Evolutionary conservation across 2,888 invertebrate genomes (phyloP).

Genomic region (Odontothrips loti): DNA sequence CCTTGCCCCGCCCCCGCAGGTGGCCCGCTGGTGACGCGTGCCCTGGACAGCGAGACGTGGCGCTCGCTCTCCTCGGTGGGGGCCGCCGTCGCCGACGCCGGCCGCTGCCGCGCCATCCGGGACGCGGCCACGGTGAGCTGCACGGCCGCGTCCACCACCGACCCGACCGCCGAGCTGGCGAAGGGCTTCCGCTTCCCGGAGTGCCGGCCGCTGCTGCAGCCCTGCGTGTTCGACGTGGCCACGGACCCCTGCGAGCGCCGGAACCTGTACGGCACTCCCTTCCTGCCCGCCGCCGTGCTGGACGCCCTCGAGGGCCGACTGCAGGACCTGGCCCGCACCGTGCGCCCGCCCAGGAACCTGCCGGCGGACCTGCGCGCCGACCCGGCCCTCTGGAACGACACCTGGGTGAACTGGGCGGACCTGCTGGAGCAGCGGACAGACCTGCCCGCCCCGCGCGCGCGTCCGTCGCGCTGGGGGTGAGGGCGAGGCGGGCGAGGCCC

Average conservation of each 20-base stretch:
- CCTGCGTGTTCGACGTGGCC: slow-evolving; percentile 50
- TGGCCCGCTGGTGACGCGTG: background rate
- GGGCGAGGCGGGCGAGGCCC: too few relatives aligned
- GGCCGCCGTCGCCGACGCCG: background rate
- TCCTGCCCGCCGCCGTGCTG: background rate
- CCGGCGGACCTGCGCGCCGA: slow-evolving; percentile 34
- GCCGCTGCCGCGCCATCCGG: background rate
- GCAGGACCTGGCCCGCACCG: background rate
- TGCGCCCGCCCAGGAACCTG: slow-evolving; percentile 30
- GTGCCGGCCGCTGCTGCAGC: slow-evolving; percentile 44
- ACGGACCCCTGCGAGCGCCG: slow-evolving; percentile 51
- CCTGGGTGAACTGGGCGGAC: slow-evolving; percentile 38
- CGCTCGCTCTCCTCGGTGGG: background rate
- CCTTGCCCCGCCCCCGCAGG: background rate
- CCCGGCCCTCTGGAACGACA: slow-evolving; percentile 37
- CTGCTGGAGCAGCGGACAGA: background rate
- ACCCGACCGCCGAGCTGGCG: slow-evolving; percentile 15
- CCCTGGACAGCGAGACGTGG: background rate
- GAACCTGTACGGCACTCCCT: slow-evolving; percentile 41
- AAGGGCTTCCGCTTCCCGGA: slow-evolving; percentile 35
- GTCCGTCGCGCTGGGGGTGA: background rate
- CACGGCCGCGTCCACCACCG: background rate
- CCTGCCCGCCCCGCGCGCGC: background rate
- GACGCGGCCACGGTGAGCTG: background rate
- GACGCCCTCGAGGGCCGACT: background rate